These are phyloP conservation scores for Hyperoodon ampullatus DNA, from an alignment of 2,113 vertebrate genomes.

Conservation along the genomic window DNA sequence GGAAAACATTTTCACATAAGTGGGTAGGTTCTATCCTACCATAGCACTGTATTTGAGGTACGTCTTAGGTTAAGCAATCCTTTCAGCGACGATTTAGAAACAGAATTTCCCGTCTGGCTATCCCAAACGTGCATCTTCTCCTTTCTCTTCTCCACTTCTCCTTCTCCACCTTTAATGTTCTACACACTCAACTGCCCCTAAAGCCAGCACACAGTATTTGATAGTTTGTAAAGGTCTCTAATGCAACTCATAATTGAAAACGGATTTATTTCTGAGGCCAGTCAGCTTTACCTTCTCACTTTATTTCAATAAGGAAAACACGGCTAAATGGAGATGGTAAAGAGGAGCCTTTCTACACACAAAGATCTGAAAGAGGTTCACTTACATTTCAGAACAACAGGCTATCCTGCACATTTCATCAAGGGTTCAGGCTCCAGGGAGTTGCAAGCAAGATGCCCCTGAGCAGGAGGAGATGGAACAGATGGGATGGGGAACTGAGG, in stretches of 20 bases:
- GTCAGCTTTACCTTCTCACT: not conserved
- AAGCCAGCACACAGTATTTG: not conserved
- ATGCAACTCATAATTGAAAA: conserved; percentile 12
- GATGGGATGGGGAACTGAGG: not conserved
- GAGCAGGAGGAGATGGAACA: not conserved
- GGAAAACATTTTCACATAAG: not conserved
- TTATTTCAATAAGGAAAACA: not conserved
- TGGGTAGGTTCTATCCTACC: not conserved
- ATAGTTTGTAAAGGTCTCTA: not conserved
- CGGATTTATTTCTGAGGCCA: not conserved
- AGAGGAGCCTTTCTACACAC: not conserved
- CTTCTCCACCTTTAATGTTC: not conserved
- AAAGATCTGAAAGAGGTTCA: not conserved
- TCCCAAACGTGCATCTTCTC: not conserved
- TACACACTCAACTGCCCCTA: not conserved
- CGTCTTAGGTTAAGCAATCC: not conserved
- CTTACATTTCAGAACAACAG: not conserved
- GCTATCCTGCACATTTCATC: not conserved
- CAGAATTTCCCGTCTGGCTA: not conserved
- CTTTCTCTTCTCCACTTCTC: not conserved
- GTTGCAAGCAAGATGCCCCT: not conserved
- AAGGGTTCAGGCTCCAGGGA: not conserved
- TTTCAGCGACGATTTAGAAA: not conserved
- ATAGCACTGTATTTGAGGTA: not conserved
- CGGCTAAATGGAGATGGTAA: not conserved